Evolutionary conservation across 2,113 vertebrate species (phyloP).

Genomic region (Dasyprocta punctata): DNA sequence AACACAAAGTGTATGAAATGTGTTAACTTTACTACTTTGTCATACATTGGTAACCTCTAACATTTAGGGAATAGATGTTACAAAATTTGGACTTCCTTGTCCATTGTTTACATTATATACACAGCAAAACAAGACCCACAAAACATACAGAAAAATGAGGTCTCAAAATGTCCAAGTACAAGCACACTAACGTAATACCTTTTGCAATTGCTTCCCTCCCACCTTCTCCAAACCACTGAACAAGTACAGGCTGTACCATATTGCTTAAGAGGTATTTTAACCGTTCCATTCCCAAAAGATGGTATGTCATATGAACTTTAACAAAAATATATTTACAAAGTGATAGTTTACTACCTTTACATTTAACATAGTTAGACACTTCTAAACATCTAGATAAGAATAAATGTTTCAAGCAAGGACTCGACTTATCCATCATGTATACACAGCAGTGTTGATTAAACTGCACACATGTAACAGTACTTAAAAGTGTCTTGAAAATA

Average conservation of each 20-base stretch:
- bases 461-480: not conserved
- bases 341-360: no score
- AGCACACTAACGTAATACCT: not conserved
- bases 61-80: not conserved
- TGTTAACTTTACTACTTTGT: no score
- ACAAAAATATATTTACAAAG: no score
- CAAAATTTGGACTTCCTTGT: not conserved
- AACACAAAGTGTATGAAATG: no score
- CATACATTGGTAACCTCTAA: no score
- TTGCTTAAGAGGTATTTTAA: not conserved
- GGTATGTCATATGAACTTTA: not conserved
- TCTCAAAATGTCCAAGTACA: not conserved
- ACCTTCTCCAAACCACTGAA: not conserved
- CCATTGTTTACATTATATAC: conserved; percentile 22
- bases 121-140: conserved; percentile 28
- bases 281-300: not conserved
- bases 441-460: no score
- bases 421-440: no score
- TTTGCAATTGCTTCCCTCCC: conserved; percentile 16
- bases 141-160: not conserved
- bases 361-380: no score
- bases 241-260: not conserved
- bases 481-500: not conserved
- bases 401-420: no score
- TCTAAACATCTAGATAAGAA: no score